Conservation (phyloP, 1,140 invertebrate species). For the Artemia franciscana region DNA sequence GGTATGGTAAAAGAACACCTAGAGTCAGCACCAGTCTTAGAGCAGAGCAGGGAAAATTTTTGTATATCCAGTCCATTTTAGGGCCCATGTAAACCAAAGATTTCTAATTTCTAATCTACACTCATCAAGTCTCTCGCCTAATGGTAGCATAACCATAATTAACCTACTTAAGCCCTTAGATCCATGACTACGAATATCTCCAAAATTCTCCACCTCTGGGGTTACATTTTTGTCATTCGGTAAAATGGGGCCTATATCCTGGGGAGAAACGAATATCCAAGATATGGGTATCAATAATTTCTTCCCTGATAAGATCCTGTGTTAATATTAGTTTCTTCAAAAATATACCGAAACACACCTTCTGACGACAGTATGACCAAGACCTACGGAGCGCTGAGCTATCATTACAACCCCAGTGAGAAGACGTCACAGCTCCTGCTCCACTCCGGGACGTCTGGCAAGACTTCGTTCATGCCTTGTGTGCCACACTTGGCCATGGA, state of each 20-base stretch:
- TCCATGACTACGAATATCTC: neutral
- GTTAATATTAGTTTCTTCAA: neutral
- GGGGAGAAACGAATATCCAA: too few species aligned
- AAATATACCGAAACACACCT: too few species aligned
- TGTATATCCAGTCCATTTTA: neutral
- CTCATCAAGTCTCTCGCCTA: neutral
- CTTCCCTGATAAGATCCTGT: neutral
- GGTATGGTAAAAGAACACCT: neutral
- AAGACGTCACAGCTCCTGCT: too few species aligned
- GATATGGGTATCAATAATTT: neutral
- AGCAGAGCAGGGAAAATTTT: neutral
- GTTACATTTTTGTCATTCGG: neutral
- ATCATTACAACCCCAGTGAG: too few species aligned
- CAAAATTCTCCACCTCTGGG: neutral
- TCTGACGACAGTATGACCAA: too few species aligned
- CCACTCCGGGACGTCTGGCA: too few species aligned
- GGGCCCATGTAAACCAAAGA: neutral
- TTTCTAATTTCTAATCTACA: neutral
- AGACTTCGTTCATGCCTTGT: too few species aligned
- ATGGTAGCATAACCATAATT: neutral
- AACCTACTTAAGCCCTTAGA: neutral
- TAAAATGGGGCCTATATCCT: neutral
- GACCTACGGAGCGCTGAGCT: too few species aligned
- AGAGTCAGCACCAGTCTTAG: neutral
- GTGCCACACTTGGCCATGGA: too few species aligned